Base-by-base conservation (phyloP, 2,113 vertebrate genomes). In the Gobius niger region DNA sequence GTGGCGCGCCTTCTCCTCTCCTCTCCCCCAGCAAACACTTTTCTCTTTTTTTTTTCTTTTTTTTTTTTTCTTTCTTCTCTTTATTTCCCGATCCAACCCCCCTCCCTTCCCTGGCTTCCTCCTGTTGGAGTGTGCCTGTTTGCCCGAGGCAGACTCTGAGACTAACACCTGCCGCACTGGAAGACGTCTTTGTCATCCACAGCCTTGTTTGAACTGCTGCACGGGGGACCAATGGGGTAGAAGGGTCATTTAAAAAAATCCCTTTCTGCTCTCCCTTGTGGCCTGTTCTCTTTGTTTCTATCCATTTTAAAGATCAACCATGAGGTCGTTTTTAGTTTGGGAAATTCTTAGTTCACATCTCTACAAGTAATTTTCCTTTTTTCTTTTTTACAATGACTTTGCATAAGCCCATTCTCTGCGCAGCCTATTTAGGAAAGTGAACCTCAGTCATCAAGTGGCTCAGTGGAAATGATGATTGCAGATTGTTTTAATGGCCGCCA, bases 101-200 rank as follows among this genome's bases (percentile, higher is more conserved):
- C 40, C 40, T 77, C 73, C 49, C 77, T 77, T 71, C 64, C 64
- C 69, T 70, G 66, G 74, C 89, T 85, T 92, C 77, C 79, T 88
- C 84, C 88, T 85, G 84, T 87, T 85, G 90, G 92, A 92, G 89
- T 88, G 91, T 90, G 90, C 91, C 88, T 88, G 82, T 92, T 91
- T 88, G 90, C 93, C 92, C 86, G 86, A 82, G 91, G 93, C 84
- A 83, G 92, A 94, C 93, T 94, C 91, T 68, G 85, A 92, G 81
- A 92, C 93, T 91, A 93, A 92, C 93, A 94, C 94, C 93, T 93
- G 94, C 94, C 87, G 72, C 89, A 82, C 89, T 88, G 77, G 93
- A 94, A 94, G 93, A 93, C 89, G 92, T 94, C 95, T 97, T 95
- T 95, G 95, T 96, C 93, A 91, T 92, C 83, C 67, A 89, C 85